Conservation (phyloP, 35 echinoderm and acorn worm species). For the Hemicentrotus pulcherrimus region DNA sequence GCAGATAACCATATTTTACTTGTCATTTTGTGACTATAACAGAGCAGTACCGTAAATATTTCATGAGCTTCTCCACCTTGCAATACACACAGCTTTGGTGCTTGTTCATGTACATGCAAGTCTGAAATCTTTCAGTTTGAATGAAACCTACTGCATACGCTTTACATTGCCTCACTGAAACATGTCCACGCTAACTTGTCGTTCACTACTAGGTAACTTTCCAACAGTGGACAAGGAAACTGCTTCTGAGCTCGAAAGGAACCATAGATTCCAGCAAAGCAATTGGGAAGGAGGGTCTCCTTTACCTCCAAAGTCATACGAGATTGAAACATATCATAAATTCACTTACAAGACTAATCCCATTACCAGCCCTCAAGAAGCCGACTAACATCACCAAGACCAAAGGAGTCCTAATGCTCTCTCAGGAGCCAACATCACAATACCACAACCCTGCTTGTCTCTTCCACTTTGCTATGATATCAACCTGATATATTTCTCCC, state of each 20-base stretch:
- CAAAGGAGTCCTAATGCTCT: background rate
- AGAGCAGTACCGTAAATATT: too few species aligned
- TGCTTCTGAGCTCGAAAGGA: background rate
- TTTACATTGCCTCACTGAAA: too few species aligned
- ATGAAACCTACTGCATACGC: too few species aligned
- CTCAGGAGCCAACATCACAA: background rate
- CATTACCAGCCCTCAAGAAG: background rate
- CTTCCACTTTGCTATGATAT: slow-evolving; percentile 2
- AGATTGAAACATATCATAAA: slow-evolving; percentile 14
- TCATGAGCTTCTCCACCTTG: too few species aligned
- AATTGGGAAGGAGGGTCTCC: background rate
- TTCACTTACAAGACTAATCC: slow-evolving; percentile 11
- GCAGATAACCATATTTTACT: too few species aligned
- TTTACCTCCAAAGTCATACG: background rate
- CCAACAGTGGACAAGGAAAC: background rate
- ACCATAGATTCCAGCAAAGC: background rate
- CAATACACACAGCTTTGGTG: too few species aligned
- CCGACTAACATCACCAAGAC: background rate
- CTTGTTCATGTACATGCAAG: too few species aligned
- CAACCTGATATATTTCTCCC: background rate
- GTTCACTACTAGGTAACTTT: too few species aligned
- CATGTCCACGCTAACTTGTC: too few species aligned
- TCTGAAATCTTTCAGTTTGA: too few species aligned
- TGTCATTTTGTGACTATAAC: too few species aligned
- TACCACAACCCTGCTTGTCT: slow-evolving; percentile 9